Percentiles rank a stretch among this genome's conserved stretches.
These are phyloP conservation scores for Catonia carolina DNA, from an alignment of 2,888 invertebrate species.

Conservation along the genomic window DNA sequence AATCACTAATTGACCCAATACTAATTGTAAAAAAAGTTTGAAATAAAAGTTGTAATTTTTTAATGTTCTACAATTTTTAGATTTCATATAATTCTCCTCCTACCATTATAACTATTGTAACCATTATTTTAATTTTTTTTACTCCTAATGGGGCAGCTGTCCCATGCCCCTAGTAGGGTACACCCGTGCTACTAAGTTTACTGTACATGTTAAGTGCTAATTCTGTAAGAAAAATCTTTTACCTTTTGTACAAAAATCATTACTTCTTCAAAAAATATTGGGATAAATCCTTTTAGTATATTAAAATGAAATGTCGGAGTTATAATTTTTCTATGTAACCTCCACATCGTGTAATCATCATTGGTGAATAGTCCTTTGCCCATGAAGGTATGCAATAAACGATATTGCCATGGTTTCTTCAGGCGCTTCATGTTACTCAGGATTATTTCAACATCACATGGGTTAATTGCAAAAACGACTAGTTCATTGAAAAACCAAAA, in stretches of 20 bases:
- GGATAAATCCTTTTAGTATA: slow-evolving; percentile 76
- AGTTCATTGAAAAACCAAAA: slow-evolving; percentile 5
- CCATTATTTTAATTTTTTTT: no score
- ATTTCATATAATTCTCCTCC: no score
- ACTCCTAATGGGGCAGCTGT: no score
- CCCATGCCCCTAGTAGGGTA: no score
- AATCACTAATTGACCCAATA: no score
- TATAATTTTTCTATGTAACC: slow-evolving; percentile 72
- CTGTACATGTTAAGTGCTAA: no score
- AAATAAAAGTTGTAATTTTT: no score
- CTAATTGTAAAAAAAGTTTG: no score
- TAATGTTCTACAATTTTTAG: no score
- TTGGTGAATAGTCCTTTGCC: slow-evolving; percentile 7
- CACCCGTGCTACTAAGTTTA: no score
- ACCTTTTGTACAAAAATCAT: slow-evolving; percentile 51
- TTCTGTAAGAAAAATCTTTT: slow-evolving; percentile 36
- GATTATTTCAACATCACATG: not conserved
- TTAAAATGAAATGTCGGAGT: slow-evolving; percentile 82
- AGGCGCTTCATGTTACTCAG: slow-evolving; percentile 1
- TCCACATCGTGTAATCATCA: slow-evolving; percentile 49
- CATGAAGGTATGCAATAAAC: not conserved
- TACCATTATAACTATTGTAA: no score
- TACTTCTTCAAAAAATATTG: slow-evolving; percentile 64
- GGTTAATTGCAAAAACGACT: not conserved
- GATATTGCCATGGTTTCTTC: slow-evolving; percentile 3